Evolutionary conservation across 2,888 invertebrate species (phyloP).

Genomic region (Philereme vetulata): DNA sequence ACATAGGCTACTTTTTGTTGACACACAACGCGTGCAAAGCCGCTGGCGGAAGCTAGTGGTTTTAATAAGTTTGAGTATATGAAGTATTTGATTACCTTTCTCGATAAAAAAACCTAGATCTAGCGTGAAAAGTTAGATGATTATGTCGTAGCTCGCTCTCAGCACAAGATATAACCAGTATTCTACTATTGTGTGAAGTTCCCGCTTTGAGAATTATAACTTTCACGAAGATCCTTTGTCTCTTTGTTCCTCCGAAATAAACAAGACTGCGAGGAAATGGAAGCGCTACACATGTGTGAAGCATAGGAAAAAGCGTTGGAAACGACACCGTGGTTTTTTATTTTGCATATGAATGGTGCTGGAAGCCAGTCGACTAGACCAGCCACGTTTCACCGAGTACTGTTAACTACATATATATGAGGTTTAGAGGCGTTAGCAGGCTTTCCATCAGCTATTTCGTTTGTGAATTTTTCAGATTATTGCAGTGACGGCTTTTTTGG

Average conservation of each 20-base stretch:
- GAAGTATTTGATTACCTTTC: too few relatives aligned
- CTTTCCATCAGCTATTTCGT: conserved; percentile 23
- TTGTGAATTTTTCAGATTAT: conserved; percentile 2
- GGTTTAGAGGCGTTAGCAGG: conserved; percentile 18
- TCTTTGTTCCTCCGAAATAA: conserved; percentile 23
- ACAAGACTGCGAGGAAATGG: conserved; percentile 25
- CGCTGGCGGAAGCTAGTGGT: too few relatives aligned
- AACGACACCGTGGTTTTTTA: conserved; percentile 38
- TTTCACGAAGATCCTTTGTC: conserved; percentile 18
- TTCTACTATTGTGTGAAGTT: conserved; percentile 10
- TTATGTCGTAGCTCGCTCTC: not conserved
- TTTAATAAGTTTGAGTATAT: too few relatives aligned
- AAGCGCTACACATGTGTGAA: conserved; percentile 45
- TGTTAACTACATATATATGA: conserved; percentile 15
- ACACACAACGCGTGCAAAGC: too few relatives aligned
- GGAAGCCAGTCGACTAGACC: conserved; percentile 30
- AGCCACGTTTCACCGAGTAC: conserved; percentile 24
- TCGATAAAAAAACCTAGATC: too few relatives aligned
- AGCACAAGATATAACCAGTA: not conserved
- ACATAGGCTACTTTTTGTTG: too few relatives aligned
- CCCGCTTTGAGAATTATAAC: conserved; percentile 13
- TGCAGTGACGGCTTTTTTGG: not conserved
- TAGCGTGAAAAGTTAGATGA: too few relatives aligned
- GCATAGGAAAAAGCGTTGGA: conserved; percentile 33
- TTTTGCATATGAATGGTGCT: conserved; percentile 36